A percentile compares a stretch with the other conserved stretches of the same genome.
Conservation (phyloP, 1,140 invertebrate genomes). For the Ceratoteleas bidentatus region DNA sequence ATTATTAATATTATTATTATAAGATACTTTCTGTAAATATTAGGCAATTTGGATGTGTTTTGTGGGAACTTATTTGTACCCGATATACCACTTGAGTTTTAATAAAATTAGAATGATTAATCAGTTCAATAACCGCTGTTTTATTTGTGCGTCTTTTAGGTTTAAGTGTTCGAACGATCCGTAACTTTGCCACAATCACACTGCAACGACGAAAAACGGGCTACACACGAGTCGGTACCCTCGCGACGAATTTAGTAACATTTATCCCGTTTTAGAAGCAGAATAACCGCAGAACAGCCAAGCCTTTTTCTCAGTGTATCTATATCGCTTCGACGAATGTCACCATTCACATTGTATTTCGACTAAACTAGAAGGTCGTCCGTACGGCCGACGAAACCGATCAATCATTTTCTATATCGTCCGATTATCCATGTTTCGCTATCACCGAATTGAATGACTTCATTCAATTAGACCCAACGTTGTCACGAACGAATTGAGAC, state of each 20-base stretch:
- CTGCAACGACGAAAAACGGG: neutral
- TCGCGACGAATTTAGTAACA: constrained; percentile 38
- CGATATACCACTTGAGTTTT: constrained; percentile 54
- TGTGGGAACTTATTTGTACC: constrained; percentile 59
- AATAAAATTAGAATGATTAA: constrained; percentile 60
- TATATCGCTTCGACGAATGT: constrained; percentile 6
- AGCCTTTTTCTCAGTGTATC: constrained; percentile 45
- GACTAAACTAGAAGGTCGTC: constrained; percentile 1
- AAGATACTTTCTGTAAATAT: constrained; percentile 49
- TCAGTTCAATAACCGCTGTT: constrained; percentile 44
- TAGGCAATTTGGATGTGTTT: constrained; percentile 59
- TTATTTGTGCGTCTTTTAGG: constrained; percentile 49
- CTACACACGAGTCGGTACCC: too few species aligned
- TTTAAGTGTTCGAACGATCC: constrained; percentile 26
- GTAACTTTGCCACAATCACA: too few species aligned
- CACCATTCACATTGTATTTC: constrained; percentile 17
- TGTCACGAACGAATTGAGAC: neutral
- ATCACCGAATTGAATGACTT: too few species aligned
- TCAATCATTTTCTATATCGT: too few species aligned
- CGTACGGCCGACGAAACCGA: too few species aligned
- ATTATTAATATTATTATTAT: constrained; percentile 33
- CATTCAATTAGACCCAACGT: too few species aligned
- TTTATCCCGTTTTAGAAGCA: constrained; percentile 16
- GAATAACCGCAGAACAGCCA: too few species aligned
- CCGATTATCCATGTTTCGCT: too few species aligned